Conservation (phyloP, 2,888 invertebrate species). For the Agrochola macilenta region DNA sequence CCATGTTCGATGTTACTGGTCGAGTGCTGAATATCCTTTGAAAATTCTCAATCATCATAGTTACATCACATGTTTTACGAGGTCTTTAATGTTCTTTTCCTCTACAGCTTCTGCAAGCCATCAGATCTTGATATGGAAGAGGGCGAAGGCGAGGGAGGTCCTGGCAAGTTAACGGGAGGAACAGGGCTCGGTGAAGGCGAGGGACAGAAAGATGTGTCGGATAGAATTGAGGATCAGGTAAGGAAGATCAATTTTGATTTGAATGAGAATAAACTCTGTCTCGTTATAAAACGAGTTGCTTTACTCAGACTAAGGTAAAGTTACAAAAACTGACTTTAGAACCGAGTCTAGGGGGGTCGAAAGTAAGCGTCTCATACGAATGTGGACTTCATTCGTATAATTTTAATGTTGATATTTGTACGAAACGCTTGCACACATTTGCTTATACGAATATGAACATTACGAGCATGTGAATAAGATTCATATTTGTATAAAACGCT, state of each 20-base stretch:
- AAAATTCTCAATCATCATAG: background rate
- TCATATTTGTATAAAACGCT: background rate
- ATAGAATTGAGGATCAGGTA: conserved; percentile 94
- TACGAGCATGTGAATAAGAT: background rate
- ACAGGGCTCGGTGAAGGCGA: conserved; percentile 98
- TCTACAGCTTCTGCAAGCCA: conserved; percentile 97
- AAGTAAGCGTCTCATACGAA: no score
- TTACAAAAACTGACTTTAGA: background rate
- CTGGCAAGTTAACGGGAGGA: conserved; percentile 92
- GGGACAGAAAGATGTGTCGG: conserved; percentile 98
- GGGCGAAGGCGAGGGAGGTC: conserved; percentile 92
- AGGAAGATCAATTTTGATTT: background rate
- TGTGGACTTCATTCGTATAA: no score
- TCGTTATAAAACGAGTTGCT: background rate
- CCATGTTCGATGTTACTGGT: background rate
- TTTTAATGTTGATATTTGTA: background rate
- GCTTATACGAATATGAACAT: background rate
- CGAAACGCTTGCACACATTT: background rate
- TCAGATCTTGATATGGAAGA: conserved; percentile 95
- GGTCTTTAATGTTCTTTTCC: background rate
- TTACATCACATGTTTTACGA: background rate
- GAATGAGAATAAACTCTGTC: background rate
- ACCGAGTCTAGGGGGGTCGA: background rate
- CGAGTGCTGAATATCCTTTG: background rate
- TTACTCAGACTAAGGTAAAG: background rate